Evolutionary conservation across 2,113 vertebrate species (phyloP).

Genomic region (Bothrops jararaca): DNA sequence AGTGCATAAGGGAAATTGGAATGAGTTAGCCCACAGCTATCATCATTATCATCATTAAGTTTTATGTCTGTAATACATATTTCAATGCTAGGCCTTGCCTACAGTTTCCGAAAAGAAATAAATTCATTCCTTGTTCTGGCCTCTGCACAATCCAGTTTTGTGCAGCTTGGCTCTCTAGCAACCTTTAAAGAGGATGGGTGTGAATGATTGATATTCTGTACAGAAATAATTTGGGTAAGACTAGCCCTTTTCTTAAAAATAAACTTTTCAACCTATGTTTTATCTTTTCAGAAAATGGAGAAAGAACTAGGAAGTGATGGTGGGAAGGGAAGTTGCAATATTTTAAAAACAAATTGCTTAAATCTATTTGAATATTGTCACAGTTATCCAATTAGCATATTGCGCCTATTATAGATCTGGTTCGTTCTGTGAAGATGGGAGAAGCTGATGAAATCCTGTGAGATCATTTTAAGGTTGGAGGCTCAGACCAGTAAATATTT

Average conservation of each 20-base stretch:
- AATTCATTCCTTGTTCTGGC: conserved; percentile 46
- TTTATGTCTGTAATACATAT: conserved; percentile 21
- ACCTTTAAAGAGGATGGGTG: conserved; percentile 29
- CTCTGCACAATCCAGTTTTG: conserved; percentile 15
- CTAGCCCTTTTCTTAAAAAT: conserved; percentile 10
- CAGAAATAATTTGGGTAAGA: conserved; percentile 36
- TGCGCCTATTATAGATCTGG: conserved; percentile 1
- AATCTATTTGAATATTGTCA: conserved; percentile 19
- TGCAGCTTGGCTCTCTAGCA: conserved; percentile 44
- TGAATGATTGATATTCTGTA: conserved; percentile 34
- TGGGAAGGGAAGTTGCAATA: neutral
- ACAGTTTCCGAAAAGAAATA: conserved; percentile 43
- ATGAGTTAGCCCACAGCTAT: neutral
- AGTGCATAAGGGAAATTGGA: neutral
- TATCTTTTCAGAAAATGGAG: conserved; percentile 24
- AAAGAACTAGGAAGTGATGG: conserved; percentile 5
- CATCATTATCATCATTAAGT: neutral
- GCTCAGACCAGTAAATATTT: conserved; percentile 37
- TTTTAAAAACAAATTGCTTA: conserved; percentile 40
- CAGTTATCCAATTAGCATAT: conserved; percentile 17
- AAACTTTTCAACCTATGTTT: conserved; percentile 11
- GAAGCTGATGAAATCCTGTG: conserved; percentile 56
- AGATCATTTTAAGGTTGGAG: conserved; percentile 53
- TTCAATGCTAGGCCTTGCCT: conserved; percentile 1
- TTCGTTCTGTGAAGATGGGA: conserved; percentile 38